Base-by-base conservation (phyloP, 2,113 vertebrate species). In the Tauraco erythrolophus region DNA sequence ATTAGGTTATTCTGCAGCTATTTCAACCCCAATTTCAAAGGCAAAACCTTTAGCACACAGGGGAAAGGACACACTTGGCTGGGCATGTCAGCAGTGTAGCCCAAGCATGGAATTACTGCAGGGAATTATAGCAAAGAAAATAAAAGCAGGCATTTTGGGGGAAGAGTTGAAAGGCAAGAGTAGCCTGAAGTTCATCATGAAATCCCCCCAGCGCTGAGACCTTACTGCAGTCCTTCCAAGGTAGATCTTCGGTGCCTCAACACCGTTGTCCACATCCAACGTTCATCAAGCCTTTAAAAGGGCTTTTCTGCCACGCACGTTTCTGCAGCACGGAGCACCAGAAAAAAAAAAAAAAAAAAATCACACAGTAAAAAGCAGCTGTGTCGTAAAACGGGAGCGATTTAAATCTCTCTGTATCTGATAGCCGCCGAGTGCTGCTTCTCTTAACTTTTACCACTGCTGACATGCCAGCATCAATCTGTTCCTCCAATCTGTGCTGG, bases 401-500 rank as follows among this genome's bases (percentile, higher is more conserved):
- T 46, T 80, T 46, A 39, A 58, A 69, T 54, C 83, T 27, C 84
- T 39, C 87, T 11, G 23, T 58, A 30, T 54, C 88, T 27, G 19
- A 62, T 17, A 68, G 92, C 74, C 62, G 3, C 27, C 5, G 14
- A 79, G 85, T 14, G 82, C 88, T 61, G 93, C 86, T 53, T 65
- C 81, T 79, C 93, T 41, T 61, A 71, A 24, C 69, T 84, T 88
- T 41, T 84, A 37, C 69, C 86, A 58, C 86, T 27, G 79, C 94
- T 92, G 89, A 56, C 88, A 80, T 54, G 92, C 91, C 96, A 96
- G 94, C 92, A 17, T 43, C 96, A 94, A 39, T 94, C 91, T 93
- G 94, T 66, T 93, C 89, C 81, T 86, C 84, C 97, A 96, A 65
- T 76, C 93, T 92, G 97, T 87, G 95, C 95, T 71, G 95, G 89